Base-by-base conservation (phyloP, 2,797 vertebrate genomes). In the Margarornis squamiger region DNA sequence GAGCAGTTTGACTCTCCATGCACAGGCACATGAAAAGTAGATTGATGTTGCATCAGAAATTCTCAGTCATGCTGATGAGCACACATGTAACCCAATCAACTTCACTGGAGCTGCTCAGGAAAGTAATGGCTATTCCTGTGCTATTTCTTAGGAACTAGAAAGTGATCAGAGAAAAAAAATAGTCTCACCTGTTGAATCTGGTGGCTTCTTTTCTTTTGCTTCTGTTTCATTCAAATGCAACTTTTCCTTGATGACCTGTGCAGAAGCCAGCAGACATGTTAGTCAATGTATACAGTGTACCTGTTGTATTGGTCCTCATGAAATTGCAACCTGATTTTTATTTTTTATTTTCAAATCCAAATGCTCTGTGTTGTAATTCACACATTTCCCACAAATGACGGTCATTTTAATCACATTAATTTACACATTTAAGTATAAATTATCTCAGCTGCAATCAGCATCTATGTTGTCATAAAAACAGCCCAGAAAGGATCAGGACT, bases 111-210 rank as follows among this genome's bases (percentile, higher is more conserved):
- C 15, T 87, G 12, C 32, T 89, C 65, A 68, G 48, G 30, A 57
- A 38, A 85, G 21, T 16, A 65, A 34, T 7, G 4, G 27, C 14
- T 83, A 41, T 45, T 87, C 85, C 49, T 57, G 9, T 51, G n/a
- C 26, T 71, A 34, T 45, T 65, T 55, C 38, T 79, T 67, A 86
- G 43, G 36, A 81, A 59, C 34, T 48, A 80, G 38, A 66, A 81
- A 19, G 2, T 9, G 4, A 51, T 59, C 7, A 80, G 45, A 61
- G 30, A 12, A 46, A 46, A 46, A 21, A 36, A 65, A 57, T 46
- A 52, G n/a, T 78, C 66, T 94, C 97, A 99, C 99, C 99, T 98
- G 98, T 81, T 13, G 97, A 87, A 82, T 98, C 97, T 12, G 96
- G 97, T 30, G 98, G 98, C 94, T 98, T 98, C 95, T 98, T 98